A percentile compares a stretch with the other conserved stretches of the same genome.
Conservation (phyloP, 37 sponge, comb jelly and placozoan species). For the Crambe crambe region DNA sequence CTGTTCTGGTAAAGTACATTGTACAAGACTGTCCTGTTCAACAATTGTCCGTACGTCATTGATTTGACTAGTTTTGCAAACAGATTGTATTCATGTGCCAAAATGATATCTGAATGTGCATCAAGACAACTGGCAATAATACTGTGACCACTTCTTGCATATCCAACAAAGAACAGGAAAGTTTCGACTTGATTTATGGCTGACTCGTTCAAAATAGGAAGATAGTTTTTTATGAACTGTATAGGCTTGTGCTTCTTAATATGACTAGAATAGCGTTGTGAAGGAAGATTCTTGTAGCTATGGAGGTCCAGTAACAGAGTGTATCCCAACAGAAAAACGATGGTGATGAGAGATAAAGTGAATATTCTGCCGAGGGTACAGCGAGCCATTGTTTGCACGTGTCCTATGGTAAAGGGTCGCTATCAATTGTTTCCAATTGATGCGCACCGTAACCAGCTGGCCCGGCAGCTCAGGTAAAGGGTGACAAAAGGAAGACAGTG, state of each 20-base stretch:
- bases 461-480: no score
- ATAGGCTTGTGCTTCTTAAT: neutral
- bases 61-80: constrained; percentile 10
- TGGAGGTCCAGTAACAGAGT: neutral
- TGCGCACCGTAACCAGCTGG: no score
- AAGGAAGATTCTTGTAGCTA: neutral
- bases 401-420: neutral
- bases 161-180: constrained; percentile 64
- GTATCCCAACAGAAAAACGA: neutral
- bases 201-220: neutral
- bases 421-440: neutral
- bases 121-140: constrained; percentile 58
- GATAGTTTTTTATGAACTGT: neutral
- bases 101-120: constrained; percentile 55
- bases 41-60: neutral
- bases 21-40: neutral
- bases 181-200: constrained; percentile 29
- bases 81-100: constrained; percentile 57
- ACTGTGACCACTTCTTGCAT: constrained; percentile 69
- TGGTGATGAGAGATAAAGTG: neutral
- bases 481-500: no score
- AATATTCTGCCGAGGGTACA: neutral
- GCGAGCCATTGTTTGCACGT: neutral
- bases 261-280: neutral
- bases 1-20: constrained; percentile 34